Evolutionary conservation across 1,140 invertebrate genomes (phyloP), one percentile per base, ranked within the genome.

Genomic region (Calliphora vicina): DNA sequence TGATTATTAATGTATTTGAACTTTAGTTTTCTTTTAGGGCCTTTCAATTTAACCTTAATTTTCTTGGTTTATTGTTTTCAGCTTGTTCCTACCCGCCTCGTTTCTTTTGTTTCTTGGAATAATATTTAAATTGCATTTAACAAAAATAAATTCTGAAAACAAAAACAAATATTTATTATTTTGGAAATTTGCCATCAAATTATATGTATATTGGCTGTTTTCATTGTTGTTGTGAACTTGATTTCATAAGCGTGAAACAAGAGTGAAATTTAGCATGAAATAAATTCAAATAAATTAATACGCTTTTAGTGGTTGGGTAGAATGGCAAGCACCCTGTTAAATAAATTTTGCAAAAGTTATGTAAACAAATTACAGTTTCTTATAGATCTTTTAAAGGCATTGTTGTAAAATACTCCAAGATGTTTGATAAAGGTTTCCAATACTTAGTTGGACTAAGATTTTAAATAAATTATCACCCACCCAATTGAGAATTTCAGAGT

Each of bases 171-270:
- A 3, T 50, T 50, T 50, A 9, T 23, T 67, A 67, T 25, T 25
- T 67, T 67, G 61, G 61, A 67, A 67, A 23, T 23, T 67, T 67
- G 61, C 61, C 61, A 67, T 67, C 23, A 23, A 57, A 67, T 10
- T 10, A 4, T 10, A 8, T n/a, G n/a, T 17, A 57, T 67, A 67
- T 23, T 67, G 35, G 35, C 20, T 23, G 61, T 67, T 6, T 12
- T 67, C n/a, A 5, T 67, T 67, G n/a, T 67, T 67, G 61, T 67
- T 67, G 61, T 67, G 45, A 50, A 50, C 45, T 50, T 50, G 45
- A 50, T 50, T 67, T 67, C 61, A 67, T 67, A 67, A 67, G 61
- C 61, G 61, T 67, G 20, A 67, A 67, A 67, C n/a, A 67, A 67
- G n/a, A 17, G 61, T 67, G 20, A 67, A 67, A 67, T 67, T 67